These are phyloP conservation scores for Saccostrea echinata DNA, from an alignment of 1,140 invertebrate genomes.

Conservation along the genomic window DNA sequence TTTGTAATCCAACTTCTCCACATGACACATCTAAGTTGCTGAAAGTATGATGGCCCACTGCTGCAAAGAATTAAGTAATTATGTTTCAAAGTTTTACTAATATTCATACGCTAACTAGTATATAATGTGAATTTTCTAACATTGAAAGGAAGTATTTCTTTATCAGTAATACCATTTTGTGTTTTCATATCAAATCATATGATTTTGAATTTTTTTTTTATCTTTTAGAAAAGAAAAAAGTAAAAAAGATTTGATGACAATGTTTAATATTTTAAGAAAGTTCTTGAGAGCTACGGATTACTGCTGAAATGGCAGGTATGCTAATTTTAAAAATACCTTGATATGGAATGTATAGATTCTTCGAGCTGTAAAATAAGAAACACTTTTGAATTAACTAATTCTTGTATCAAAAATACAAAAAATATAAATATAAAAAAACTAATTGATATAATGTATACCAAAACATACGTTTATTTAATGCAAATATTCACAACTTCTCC, in stretches of 20 bases:
- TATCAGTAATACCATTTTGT: no score
- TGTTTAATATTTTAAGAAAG: no score
- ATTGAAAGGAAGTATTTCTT: no score
- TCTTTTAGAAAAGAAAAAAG: no score
- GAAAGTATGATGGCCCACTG: slow-evolving; percentile 93
- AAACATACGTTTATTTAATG: not conserved
- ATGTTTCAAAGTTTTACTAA: not conserved
- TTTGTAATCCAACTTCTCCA: slow-evolving; percentile 94
- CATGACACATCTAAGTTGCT: slow-evolving; percentile 92
- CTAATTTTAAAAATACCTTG: slow-evolving; percentile 63
- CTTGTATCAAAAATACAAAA: no score
- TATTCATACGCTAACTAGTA: not conserved
- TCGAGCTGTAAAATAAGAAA: slow-evolving; percentile 50
- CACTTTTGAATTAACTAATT: not conserved
- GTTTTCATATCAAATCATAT: no score
- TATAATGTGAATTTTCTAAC: no score
- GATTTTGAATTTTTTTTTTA: no score
- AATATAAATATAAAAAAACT: not conserved
- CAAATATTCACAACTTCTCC: not conserved
- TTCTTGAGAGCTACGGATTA: no score
- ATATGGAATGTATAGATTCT: slow-evolving; percentile 49
- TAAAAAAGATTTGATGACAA: no score
- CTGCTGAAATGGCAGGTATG: no score
- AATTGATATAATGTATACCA: not conserved
- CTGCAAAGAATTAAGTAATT: slow-evolving; percentile 61